A percentile compares a stretch with the other conserved stretches of the same genome.
Conservation (phyloP, 2,113 vertebrate genomes). For the Catagonus wagneri region DNA sequence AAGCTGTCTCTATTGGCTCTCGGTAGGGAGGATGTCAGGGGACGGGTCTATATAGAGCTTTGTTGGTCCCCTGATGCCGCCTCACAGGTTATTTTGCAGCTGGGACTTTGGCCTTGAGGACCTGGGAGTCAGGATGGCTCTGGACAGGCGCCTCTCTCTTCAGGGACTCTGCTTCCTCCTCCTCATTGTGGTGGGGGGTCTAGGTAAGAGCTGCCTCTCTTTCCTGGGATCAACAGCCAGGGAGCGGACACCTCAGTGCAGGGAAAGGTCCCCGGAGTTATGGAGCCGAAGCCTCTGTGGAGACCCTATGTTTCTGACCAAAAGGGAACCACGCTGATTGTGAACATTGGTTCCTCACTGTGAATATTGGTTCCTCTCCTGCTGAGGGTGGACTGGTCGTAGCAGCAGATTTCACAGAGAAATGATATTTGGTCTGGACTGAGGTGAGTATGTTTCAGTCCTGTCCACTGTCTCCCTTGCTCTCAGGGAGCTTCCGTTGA, state of each 20-base stretch:
- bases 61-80: not conserved
- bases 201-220: not conserved
- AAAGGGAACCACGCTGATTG: not conserved
- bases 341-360: too few species aligned
- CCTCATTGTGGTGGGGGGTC: not conserved
- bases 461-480: not conserved
- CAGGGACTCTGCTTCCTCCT: not conserved
- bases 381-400: rapidly evolving
- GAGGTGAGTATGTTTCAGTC: not conserved
- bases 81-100: not conserved
- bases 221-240: not conserved
- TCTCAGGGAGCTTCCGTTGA: not conserved
- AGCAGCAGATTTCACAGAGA: not conserved
- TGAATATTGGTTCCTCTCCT: not conserved
- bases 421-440: not conserved
- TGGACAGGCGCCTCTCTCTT: not conserved
- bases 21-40: not conserved
- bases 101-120: not conserved
- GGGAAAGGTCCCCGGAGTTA: not conserved
- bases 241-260: too few species aligned
- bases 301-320: not conserved
- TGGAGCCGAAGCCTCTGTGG: not conserved
- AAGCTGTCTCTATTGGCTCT: not conserved
- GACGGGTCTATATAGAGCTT: not conserved
- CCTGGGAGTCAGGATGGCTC: not conserved